phyloP scores from a whole-genome alignment of 2,113 vertebrate genomes.

The Coreoperca whiteheadi region DNA sequence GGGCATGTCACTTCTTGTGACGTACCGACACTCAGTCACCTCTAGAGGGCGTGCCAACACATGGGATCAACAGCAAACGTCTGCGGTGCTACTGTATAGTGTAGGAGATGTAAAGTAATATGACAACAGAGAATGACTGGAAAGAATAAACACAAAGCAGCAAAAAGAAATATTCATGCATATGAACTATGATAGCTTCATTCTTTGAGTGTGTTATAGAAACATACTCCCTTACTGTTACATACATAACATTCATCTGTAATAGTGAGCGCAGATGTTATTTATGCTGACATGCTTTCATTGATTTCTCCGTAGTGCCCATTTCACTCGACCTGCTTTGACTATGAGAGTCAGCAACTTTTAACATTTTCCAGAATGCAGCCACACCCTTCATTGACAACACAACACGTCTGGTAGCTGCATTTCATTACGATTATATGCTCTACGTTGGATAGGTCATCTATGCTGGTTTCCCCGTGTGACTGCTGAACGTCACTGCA shows the following conservation, averaged over 20 bases:
- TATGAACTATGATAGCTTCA: neutral
- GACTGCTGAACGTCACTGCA: neutral
- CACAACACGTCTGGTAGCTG: neutral
- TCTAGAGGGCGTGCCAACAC: constrained; percentile 65
- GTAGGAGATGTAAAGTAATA: neutral
- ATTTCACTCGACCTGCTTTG: neutral
- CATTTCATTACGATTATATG: constrained; percentile 15
- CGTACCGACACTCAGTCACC: constrained; percentile 46
- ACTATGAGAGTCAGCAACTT: neutral
- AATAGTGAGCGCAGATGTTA: neutral
- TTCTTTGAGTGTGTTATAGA: neutral
- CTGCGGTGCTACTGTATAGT: neutral
- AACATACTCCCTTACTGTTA: neutral
- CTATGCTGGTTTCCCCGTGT: neutral
- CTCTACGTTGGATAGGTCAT: neutral
- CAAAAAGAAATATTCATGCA: neutral
- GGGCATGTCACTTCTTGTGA: constrained; percentile 17
- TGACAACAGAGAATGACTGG: neutral
- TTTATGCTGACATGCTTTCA: neutral
- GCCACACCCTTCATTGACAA: constrained; percentile 6
- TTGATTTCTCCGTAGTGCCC: neutral
- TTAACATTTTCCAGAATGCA: constrained; percentile 18
- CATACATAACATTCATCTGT: neutral
- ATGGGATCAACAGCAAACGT: constrained; percentile 15
- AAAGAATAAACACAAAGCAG: neutral